Base-by-base conservation (phyloP, 2,888 invertebrate genomes). In the Omphaloscelis lunosa region DNA sequence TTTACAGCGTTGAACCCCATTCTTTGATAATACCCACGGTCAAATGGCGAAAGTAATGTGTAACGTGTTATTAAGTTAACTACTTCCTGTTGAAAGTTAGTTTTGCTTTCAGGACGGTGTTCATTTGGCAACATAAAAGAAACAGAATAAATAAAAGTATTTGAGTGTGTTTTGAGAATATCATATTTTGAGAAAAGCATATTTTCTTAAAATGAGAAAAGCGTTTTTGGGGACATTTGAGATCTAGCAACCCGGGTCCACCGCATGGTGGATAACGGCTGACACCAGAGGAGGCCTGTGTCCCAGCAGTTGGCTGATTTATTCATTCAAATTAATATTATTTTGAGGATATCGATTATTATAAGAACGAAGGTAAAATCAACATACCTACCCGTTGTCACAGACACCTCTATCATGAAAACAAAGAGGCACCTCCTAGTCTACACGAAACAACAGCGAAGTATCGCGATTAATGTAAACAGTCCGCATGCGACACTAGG, bases 401-500 rank as follows among this genome's bases (percentile, higher is more conserved):
- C 56, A 48, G 56, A 58, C 53, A 69, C 34, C 39, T 71, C 23
- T 66, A 63, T 39, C 45, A 61, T 71, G 71, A 39, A 29, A 45
- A 80, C 77, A 79, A 74, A 84, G 72, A 80, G 39, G 61, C 73
- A 74, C 39, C 67, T 34, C 58, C 59, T 59, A 75, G 67, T 70
- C 62, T 72, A 79, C 83, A 81, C 70, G 65, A 80, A 81, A 85
- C 82, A 85, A 84, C 76, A 87, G 80, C 71, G 71, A 86, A 84
- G 80, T 83, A 86, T 84, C 70, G 51, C 82, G 86, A 89, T 89
- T 89, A 84, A 84, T 88, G 88, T 88, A 86, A 86, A 85, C 86
- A 87, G 84, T 77, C 83, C 71, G 80, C 87, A 85, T 82, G 85
- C 80, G 83, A 87, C 82, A 79, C 72, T 71, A 79, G 62, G 72